Conservation (phyloP, 2,888 invertebrate genomes). For the Caenorhabditis wallacei region DNA sequence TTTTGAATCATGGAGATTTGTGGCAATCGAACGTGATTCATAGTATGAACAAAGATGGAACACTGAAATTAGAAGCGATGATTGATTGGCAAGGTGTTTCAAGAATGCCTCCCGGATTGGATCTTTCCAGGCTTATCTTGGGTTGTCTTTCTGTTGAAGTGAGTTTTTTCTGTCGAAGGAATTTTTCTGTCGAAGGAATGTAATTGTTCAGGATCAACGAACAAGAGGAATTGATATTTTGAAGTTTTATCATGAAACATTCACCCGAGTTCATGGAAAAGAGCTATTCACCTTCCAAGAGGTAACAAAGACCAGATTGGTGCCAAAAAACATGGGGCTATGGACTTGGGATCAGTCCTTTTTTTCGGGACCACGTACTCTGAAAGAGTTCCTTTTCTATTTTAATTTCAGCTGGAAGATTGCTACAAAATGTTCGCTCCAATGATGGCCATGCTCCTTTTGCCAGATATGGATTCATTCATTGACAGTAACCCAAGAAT, state of each 20-base stretch:
- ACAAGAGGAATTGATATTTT: conserved; percentile 28
- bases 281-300: conserved; percentile 30
- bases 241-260: conserved; percentile 36
- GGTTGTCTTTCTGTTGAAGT: conserved; percentile 18
- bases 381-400: too few species aligned
- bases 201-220: conserved; percentile 22
- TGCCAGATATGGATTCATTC: conserved; percentile 25
- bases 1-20: conserved; percentile 44
- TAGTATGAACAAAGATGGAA: conserved; percentile 6
- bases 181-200: too few species aligned
- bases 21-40: conserved; percentile 49
- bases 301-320: too few species aligned
- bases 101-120: conserved; percentile 22
- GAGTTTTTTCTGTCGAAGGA: too few species aligned
- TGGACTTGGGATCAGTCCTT: too few species aligned
- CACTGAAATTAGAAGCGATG: conserved; percentile 37
- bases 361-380: too few species aligned
- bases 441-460: conserved; percentile 27
- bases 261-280: conserved; percentile 11
- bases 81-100: conserved; percentile 41
- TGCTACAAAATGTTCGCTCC: conserved; percentile 42
- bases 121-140: conserved; percentile 26
- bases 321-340: too few species aligned
- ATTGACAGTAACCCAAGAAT: conserved; percentile 13
- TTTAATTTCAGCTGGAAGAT: conserved; percentile 29